These are phyloP conservation scores for Falco rusticolus DNA, from an alignment of 2,797 vertebrate species.

Conservation along the genomic window DNA sequence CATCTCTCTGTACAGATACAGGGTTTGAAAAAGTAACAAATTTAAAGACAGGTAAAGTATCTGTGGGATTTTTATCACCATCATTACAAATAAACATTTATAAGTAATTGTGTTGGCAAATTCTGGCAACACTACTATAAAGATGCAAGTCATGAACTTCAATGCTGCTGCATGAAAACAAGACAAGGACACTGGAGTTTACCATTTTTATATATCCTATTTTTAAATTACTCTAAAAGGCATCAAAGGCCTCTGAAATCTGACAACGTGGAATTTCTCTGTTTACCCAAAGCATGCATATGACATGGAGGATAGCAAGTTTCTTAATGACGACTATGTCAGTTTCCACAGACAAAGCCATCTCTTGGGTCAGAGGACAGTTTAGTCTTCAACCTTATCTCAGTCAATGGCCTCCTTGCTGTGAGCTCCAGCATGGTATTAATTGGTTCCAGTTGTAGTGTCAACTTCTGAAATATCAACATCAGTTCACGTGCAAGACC, in stretches of 20 bases:
- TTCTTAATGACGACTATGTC: neutral
- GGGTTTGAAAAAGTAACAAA: neutral
- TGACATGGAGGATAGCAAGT: neutral
- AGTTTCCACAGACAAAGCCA: neutral
- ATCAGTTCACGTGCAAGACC: conserved; percentile 37
- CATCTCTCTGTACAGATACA: neutral
- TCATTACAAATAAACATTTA: neutral
- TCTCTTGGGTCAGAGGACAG: conserved; percentile 29
- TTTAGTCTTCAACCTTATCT: conserved; percentile 44
- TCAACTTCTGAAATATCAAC: conserved; percentile 32
- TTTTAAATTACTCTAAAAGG: neutral
- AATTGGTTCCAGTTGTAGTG: conserved; percentile 43
- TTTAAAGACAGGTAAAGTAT: neutral
- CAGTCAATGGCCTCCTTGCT: neutral
- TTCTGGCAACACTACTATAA: neutral
- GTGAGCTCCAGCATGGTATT: conserved; percentile 13
- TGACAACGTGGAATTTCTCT: neutral
- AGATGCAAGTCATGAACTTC: neutral
- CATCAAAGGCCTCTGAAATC: neutral
- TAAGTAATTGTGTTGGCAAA: neutral
- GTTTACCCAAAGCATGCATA: neutral
- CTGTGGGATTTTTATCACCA: neutral
- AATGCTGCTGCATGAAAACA: neutral
- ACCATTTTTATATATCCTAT: neutral
- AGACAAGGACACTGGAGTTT: neutral